Base-by-base conservation (phyloP, 2,797 vertebrate species). In the Acipenser oxyrinchus region DNA sequence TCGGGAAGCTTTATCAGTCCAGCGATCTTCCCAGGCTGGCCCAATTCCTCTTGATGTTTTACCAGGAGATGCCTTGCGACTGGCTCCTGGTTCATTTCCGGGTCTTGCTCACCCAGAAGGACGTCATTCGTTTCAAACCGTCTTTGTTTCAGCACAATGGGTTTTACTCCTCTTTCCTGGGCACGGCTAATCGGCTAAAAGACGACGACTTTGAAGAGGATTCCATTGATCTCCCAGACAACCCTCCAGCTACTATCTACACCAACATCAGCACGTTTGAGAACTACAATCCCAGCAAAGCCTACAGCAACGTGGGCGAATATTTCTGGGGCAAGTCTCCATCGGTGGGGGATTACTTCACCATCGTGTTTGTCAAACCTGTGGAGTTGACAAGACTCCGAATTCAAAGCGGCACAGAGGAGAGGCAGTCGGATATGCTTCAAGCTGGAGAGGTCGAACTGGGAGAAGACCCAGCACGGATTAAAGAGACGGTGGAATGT, bases 51-150 rank as follows among this genome's bases (percentile, higher is more conserved):
- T 84, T 91, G 64, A 84, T 96, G n/a, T 96, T 96, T 76, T 91
- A 93, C 69, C 90, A 89, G 77, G 92, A 95, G 72, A 91, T 90
- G 87, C 91, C 93, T 0, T 93, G 90, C 0, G 93, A 95, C 72
- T 91, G 90, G 84, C 75, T 97, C 65, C 80, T 97, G 68, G 66
- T 60, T 6, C 89, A 93, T 64, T 96, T 96, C 70, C 78, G 82
- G 65, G 72, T 71, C 2, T 73, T 95, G 62, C 77, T 95, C 62
- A 79, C 86, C 10, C 94, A 96, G 73, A 88, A 77, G 11, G 76
- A 87, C 0, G 66, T 77, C 0, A 92, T 97, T 63, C 74, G 80
- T 64, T 86, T 95, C 67, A 88, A 78, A 12, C 88, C 92, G 0
- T 92, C 94, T 0, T 77, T 95, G 13, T 95, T 96, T 76, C 87